Conservation (phyloP, 1,140 invertebrate genomes). For the Colletes latitarsis region DNA sequence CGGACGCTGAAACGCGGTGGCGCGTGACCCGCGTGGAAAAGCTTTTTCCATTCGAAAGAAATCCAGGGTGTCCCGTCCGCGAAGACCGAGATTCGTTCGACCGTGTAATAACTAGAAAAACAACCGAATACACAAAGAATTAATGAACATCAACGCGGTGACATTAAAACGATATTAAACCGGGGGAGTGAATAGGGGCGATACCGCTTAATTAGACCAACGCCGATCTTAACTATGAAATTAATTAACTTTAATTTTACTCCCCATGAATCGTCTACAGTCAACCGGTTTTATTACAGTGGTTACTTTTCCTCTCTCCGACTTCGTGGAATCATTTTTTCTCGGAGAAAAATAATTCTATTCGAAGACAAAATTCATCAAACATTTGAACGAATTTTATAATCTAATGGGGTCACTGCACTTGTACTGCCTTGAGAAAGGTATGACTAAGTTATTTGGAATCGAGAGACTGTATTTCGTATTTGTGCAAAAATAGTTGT, state of each 20-base stretch:
- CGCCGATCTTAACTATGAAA: constrained; percentile 3
- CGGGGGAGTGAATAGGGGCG: background rate
- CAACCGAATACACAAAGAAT: background rate
- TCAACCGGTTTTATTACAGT: background rate
- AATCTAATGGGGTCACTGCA: too few relatives aligned
- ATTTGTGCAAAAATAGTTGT: too few relatives aligned
- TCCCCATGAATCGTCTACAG: background rate
- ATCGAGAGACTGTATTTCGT: too few relatives aligned
- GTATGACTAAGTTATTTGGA: too few relatives aligned
- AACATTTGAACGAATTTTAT: too few relatives aligned
- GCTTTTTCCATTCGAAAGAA: background rate
- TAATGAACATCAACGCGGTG: constrained; percentile 28
- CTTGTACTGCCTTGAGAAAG: too few relatives aligned
- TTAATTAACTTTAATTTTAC: constrained; percentile 29
- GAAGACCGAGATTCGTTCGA: background rate
- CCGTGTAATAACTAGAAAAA: constrained; percentile 17
- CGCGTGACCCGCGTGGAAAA: background rate
- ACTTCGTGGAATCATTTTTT: background rate
- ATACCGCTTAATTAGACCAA: constrained; percentile 18
- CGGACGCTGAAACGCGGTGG: background rate
- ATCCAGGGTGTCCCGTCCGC: background rate
- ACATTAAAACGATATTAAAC: constrained; percentile 16
- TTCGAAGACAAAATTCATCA: too few relatives aligned
- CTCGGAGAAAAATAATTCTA: background rate
- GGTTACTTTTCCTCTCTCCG: background rate